A percentile compares a stretch with the other conserved stretches of the same genome.
Conservation (phyloP, 2,888 invertebrate genomes). For the Lissonota sp. region DNA sequence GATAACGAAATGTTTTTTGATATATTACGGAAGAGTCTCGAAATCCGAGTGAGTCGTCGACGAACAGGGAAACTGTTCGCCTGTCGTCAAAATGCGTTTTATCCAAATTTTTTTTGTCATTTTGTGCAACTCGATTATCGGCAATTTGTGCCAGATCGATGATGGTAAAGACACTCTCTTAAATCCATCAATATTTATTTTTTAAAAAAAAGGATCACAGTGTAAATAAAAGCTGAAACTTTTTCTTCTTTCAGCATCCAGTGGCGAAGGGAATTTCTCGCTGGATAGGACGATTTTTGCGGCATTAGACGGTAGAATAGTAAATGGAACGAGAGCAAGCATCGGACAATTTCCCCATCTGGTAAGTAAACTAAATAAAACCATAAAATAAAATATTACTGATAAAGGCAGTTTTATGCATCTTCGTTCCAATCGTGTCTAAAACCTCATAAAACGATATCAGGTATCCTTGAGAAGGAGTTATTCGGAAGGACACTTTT, state of each 20-base stretch:
- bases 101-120: constrained; percentile 20
- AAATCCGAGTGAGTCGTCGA: constrained; percentile 14
- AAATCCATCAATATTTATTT: neutral
- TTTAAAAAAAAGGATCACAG: neutral
- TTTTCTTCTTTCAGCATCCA: constrained; percentile 1
- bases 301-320: constrained; percentile 52
- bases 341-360: constrained; percentile 50
- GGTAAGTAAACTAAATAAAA: constrained; percentile 10
- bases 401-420: too few species aligned
- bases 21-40: neutral
- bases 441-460: neutral
- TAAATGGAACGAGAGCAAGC: constrained; percentile 57
- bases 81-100: constrained; percentile 26
- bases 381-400: neutral
- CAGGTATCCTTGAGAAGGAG: constrained; percentile 76
- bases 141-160: constrained; percentile 3
- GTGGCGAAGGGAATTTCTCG: neutral
- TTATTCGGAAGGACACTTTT: constrained; percentile 72
- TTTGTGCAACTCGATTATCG: neutral
- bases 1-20: constrained; percentile 40
- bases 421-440: too few species aligned
- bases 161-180: constrained; percentile 18
- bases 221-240: neutral
- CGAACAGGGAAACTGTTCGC: constrained; percentile 22
- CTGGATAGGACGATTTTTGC: constrained; percentile 5